Percentiles rank a stretch among this genome's conserved stretches.
Evolutionary conservation across 2,113 vertebrate genomes (phyloP).

Genomic region (Sinocyclocheilus maitianheensis): DNA sequence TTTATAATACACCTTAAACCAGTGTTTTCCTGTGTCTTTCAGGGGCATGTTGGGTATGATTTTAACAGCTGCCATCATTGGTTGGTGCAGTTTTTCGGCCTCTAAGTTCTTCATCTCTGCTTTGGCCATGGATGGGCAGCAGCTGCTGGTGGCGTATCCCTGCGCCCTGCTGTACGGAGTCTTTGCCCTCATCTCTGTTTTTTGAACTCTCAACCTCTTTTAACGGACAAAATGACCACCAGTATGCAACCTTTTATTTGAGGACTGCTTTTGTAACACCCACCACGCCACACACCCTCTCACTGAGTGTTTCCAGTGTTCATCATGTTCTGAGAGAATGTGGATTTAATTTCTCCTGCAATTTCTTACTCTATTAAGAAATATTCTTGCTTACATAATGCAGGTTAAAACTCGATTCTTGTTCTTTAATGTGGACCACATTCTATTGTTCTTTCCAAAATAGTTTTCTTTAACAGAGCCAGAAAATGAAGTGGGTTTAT

Average conservation of each 20-base stretch:
- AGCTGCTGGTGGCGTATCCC: constrained; percentile 93
- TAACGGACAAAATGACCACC: constrained; percentile 44
- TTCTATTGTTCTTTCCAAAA: constrained; percentile 13
- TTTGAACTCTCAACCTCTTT: constrained; percentile 75
- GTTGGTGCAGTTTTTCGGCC: constrained; percentile 96
- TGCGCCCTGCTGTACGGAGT: constrained; percentile 93
- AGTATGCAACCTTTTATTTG: neutral
- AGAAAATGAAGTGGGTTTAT: neutral
- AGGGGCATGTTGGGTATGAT: constrained; percentile 87
- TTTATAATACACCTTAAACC: neutral
- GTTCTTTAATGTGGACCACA: neutral
- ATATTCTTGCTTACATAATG: neutral
- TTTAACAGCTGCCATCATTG: constrained; percentile 87
- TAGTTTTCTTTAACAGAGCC: neutral
- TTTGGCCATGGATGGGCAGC: constrained; percentile 96
- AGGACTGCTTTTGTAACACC: constrained; percentile 9
- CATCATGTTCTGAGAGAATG: constrained; percentile 35
- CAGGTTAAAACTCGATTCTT: neutral
- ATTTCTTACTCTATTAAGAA: constrained; percentile 6
- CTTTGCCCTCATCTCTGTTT: constrained; percentile 94
- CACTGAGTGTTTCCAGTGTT: constrained; percentile 21
- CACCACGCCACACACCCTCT: neutral
- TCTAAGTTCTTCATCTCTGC: constrained; percentile 99
- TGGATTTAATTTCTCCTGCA: constrained; percentile 25
- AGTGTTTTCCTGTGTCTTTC: constrained; percentile 17